Conservation (phyloP, 2,797 vertebrate genomes). For the Crenuchus spilurus region DNA sequence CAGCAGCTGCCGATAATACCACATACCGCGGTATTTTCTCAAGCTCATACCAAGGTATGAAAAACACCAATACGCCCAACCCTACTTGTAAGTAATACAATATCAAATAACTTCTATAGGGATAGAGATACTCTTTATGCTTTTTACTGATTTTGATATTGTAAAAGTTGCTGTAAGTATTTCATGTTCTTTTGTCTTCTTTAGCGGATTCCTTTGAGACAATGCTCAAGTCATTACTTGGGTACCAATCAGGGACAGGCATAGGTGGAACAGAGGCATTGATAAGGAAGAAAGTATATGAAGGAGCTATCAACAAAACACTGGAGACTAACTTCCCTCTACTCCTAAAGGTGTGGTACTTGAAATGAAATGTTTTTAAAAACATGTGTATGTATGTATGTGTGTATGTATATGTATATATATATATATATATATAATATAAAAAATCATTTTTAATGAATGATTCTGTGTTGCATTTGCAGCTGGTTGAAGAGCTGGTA, state of each 20-base stretch:
- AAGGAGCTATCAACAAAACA: constrained; percentile 82
- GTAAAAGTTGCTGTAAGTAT: neutral
- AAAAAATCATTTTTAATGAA: too few relatives aligned
- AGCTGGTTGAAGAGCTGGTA: constrained; percentile 92
- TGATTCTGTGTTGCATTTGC: constrained; percentile 40
- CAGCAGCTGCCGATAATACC: too few relatives aligned
- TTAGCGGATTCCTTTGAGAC: constrained; percentile 94
- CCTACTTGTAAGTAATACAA: too few relatives aligned
- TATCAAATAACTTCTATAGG: too few relatives aligned
- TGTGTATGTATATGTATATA: too few relatives aligned
- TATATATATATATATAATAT: too few relatives aligned
- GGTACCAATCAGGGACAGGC: constrained; percentile 83
- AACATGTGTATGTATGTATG: too few relatives aligned
- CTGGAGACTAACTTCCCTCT: constrained; percentile 85
- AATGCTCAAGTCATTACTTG: constrained; percentile 93
- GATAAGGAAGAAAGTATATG: constrained; percentile 87
- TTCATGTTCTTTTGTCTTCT: constrained; percentile 33
- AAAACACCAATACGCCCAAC: too few relatives aligned
- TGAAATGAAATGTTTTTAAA: neutral
- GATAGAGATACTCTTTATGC: too few relatives aligned
- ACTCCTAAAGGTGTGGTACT: constrained; percentile 81
- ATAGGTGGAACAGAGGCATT: constrained; percentile 77
- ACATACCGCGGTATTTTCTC: too few relatives aligned
- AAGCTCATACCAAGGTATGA: too few relatives aligned
- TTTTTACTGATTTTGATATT: neutral